Conservation (phyloP, 2,888 invertebrate species). For the Argyresthia albistria region DNA sequence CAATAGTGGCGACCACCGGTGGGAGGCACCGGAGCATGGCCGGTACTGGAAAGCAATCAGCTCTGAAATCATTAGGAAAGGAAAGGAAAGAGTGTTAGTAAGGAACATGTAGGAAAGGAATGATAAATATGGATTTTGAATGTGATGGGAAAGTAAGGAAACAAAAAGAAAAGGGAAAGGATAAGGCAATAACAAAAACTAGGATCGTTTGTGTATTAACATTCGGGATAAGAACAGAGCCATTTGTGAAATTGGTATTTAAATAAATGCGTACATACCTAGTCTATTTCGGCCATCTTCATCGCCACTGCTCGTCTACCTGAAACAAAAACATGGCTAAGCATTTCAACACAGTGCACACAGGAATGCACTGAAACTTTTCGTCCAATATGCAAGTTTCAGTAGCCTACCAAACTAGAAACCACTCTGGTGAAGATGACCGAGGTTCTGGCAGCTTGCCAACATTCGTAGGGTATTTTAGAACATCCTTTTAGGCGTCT, state of each 20-base stretch:
- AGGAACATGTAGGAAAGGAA: not conserved
- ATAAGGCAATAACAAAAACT: too few relatives aligned
- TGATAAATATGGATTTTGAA: too few relatives aligned
- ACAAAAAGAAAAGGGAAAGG: too few relatives aligned
- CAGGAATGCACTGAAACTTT: not conserved
- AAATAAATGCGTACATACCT: not conserved
- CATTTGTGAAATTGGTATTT: not conserved
- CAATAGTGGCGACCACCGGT: not conserved
- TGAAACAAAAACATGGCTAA: conserved; percentile 1
- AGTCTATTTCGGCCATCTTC: not conserved
- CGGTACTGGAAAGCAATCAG: not conserved
- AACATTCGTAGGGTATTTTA: conserved; percentile 46
- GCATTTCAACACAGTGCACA: not conserved
- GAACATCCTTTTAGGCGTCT: conserved; percentile 62
- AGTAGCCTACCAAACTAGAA: too few relatives aligned
- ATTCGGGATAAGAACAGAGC: too few relatives aligned
- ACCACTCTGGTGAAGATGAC: too few relatives aligned
- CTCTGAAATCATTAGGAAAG: too few relatives aligned
- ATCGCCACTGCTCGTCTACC: not conserved
- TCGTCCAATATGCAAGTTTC: not conserved
- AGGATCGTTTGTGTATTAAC: too few relatives aligned
- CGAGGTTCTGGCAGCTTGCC: conserved; percentile 33
- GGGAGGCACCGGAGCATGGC: not conserved
- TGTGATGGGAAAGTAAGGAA: too few relatives aligned
- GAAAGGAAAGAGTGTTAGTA: too few relatives aligned